These are phyloP conservation scores for Drosophila greeni DNA, from an alignment of 2,888 invertebrate genomes.

Conservation along the genomic window DNA sequence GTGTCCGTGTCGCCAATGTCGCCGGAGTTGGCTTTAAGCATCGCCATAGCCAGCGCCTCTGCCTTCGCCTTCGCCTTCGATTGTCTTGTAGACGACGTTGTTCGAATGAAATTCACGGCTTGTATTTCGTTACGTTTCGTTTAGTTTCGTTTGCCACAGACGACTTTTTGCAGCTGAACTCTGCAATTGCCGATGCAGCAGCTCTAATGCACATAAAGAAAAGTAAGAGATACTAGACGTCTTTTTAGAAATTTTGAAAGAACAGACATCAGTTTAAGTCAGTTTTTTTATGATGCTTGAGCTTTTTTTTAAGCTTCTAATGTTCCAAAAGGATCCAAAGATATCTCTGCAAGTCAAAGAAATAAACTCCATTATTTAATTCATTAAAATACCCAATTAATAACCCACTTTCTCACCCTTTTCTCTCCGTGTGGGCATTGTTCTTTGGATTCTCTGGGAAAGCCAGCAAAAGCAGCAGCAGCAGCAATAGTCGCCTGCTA, in stretches of 20 bases:
- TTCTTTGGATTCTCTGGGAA: constrained; percentile 49
- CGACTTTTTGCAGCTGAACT: constrained; percentile 40
- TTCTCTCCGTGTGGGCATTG: constrained; percentile 44
- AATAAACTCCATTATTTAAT: no score
- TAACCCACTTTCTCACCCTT: not conserved
- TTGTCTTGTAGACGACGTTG: constrained; percentile 79
- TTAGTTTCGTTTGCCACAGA: constrained; percentile 40
- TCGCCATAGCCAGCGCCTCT: constrained; percentile 38
- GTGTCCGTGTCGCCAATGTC: constrained; percentile 62
- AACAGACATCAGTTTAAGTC: no score
- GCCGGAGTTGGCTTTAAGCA: constrained; percentile 51
- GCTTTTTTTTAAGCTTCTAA: no score
- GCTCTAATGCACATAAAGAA: constrained; percentile 26
- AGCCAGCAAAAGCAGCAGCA: constrained; percentile 38
- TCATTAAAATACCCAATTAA: no score
- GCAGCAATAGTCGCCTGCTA: constrained; percentile 61
- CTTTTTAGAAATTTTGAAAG: no score
- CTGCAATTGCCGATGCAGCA: constrained; percentile 29
- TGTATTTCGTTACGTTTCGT: constrained; percentile 69
- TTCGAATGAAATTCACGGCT: constrained; percentile 78
- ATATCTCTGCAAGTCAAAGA: no score
- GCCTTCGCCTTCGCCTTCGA: constrained; percentile 67
- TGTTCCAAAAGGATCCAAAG: no score
- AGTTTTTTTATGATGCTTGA: fast-evolving
- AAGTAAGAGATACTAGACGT: not conserved